Percentiles rank a stretch among this genome's conserved stretches.
phyloP scores from a whole-genome alignment of 2,797 vertebrate genomes.

The Coracias cyanogaster region DNA sequence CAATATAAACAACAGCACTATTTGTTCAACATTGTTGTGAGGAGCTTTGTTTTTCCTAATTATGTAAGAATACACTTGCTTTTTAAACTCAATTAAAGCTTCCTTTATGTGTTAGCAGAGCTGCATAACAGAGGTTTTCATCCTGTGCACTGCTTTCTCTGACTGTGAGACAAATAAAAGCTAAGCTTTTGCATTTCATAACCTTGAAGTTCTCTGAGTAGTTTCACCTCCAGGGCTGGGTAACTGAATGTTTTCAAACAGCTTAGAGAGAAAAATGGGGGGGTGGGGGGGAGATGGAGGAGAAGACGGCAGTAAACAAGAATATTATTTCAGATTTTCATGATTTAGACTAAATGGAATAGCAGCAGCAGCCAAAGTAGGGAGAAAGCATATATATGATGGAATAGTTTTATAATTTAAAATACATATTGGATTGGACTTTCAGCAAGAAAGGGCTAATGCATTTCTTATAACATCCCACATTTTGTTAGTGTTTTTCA shows the following conservation, averaged over 20 bases:
- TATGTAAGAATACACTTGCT: constrained; percentile 54
- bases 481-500: neutral
- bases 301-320: constrained; percentile 46
- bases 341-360: constrained; percentile 29
- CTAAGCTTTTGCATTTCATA: constrained; percentile 75
- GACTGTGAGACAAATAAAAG: constrained; percentile 77
- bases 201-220: constrained; percentile 76
- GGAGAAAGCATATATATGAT: neutral
- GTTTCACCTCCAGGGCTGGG: constrained; percentile 75
- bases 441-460: constrained; percentile 5
- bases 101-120: constrained; percentile 57
- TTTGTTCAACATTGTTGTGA: constrained; percentile 27
- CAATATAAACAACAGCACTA: constrained; percentile 43
- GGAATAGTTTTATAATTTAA: constrained; percentile 29
- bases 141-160: constrained; percentile 55
- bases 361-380: neutral
- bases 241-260: constrained; percentile 70
- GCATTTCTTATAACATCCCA: neutral
- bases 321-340: constrained; percentile 22
- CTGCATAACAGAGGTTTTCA: constrained; percentile 59
- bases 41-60: neutral
- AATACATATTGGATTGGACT: neutral
- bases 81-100: constrained; percentile 58
- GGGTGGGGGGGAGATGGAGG: neutral
- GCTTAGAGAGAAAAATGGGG: constrained; percentile 13